Conservation (phyloP, 2,888 invertebrate genomes). For the Falcaria lacertinaria region DNA sequence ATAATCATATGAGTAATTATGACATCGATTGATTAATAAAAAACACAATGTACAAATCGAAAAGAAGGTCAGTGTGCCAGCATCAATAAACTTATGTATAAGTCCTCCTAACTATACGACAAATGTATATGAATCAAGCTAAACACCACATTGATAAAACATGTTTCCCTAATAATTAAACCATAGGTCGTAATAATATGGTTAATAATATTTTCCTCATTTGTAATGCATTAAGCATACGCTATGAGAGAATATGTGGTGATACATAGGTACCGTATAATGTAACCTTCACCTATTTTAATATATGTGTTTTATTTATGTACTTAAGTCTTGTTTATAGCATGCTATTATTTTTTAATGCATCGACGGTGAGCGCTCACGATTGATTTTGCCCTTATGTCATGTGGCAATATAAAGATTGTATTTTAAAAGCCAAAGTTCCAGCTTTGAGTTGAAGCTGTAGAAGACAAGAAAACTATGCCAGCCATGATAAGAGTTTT, state of each 20-base stretch:
- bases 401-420: neutral
- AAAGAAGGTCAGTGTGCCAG: too few relatives aligned
- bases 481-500: too few relatives aligned
- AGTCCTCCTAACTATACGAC: too few relatives aligned
- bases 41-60: too few relatives aligned
- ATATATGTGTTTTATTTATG: slow-evolving; percentile 14
- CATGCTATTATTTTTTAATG: slow-evolving; percentile 34
- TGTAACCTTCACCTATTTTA: slow-evolving; percentile 33
- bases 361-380: slow-evolving; percentile 33
- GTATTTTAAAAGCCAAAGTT: neutral
- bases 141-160: too few relatives aligned
- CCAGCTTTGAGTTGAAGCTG: neutral
- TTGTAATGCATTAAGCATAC: neutral
- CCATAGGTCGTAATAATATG: neutral
- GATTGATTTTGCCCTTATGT: slow-evolving; percentile 35
- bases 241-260: neutral
- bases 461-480: neutral
- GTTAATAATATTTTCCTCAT: neutral
- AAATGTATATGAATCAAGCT: too few relatives aligned
- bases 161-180: too few relatives aligned
- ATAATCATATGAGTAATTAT: too few relatives aligned
- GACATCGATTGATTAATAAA: too few relatives aligned
- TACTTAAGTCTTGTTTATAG: slow-evolving; percentile 37
- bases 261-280: slow-evolving; percentile 1
- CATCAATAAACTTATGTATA: too few relatives aligned